Percentiles rank a stretch among this genome's conserved stretches.
Evolutionary conservation across 1,140 invertebrate species (phyloP).

Genomic region (Zelostemma sp.): DNA sequence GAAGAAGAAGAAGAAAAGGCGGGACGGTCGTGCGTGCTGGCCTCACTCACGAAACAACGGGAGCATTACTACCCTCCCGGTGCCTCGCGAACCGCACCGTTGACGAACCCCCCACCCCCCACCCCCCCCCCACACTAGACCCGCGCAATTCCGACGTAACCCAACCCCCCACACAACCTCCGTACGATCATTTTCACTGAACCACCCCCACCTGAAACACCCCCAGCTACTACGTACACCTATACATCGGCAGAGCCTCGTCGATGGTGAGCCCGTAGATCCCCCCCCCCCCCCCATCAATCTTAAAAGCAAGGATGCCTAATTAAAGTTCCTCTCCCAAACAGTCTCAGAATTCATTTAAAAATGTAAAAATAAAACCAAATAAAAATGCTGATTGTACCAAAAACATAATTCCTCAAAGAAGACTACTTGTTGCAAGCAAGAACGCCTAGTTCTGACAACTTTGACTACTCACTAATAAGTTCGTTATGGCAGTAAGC

Average conservation of each 20-base stretch:
- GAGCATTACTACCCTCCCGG: conserved; percentile 60
- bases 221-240: conserved; percentile 14
- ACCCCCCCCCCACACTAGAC: neutral
- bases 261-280: neutral
- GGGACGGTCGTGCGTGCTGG: conserved; percentile 58
- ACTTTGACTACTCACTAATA: too few species aligned
- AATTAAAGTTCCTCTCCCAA: too few species aligned
- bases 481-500: conserved; percentile 24
- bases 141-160: conserved; percentile 45
- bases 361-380: too few species aligned
- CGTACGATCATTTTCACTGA: conserved; percentile 32
- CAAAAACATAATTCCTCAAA: too few species aligned
- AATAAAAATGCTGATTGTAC: too few species aligned
- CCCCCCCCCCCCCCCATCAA: too few species aligned
- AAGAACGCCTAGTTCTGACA: too few species aligned
- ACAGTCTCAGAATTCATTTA: too few species aligned
- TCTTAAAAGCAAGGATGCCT: neutral
- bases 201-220: conserved; percentile 42
- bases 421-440: too few species aligned
- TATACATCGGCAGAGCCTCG: too few species aligned
- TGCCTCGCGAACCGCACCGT: conserved; percentile 32
- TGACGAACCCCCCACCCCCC: conserved; percentile 32
- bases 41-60: conserved; percentile 65
- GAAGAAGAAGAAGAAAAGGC: conserved; percentile 29
- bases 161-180: conserved; percentile 49